Base-by-base conservation (phyloP, 2,797 vertebrate genomes). In the Acanthornis magna region DNA sequence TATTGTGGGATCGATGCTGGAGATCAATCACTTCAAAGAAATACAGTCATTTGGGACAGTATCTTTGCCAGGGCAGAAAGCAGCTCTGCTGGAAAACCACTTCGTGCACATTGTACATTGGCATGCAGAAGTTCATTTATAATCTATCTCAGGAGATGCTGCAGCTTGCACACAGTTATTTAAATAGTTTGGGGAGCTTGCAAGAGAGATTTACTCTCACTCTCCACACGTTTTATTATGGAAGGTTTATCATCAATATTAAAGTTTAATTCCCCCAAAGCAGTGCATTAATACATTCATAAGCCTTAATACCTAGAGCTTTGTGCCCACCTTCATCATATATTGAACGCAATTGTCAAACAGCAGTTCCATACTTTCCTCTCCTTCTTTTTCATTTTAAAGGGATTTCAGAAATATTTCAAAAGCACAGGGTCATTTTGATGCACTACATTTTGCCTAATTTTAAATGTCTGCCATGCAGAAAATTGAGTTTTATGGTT, bases 201-300 rank as follows among this genome's bases (percentile, higher is more conserved):
- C 87, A 96, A 89, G 45, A 91, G 74, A 97, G 93, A 95, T 96
- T 96, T 96, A 93, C 90, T 92, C 85, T 95, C 67, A 48, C 89
- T 96, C 93, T 92, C 74, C 84, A 83, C 78, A 88, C 55, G 16
- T 96, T 97, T 97, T 97, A 97, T 97, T 97, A 97, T 91, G 85
- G 95, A 88, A 97, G 95, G 91, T 97, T 97, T 98, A 97, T 97
- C 96, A 96, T 97, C 97, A 97, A 95, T 97, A 97, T 97, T 97
- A 97, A 98, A 97, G 81, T 97, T 97, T 97, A 97, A 98, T 98
- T 97, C 96, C 95, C 94, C 91, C 95, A 96, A 97, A 98, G 97
- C 91, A 60, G 55, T 93, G 92, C 96, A 97, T 97, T 98, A 98
- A 97, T 94, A 96, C 94, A 96, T 95, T 97, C 97, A 97, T 97